phyloP scores from a whole-genome alignment of 2,797 vertebrate species.

The Simalia tracyae region DNA sequence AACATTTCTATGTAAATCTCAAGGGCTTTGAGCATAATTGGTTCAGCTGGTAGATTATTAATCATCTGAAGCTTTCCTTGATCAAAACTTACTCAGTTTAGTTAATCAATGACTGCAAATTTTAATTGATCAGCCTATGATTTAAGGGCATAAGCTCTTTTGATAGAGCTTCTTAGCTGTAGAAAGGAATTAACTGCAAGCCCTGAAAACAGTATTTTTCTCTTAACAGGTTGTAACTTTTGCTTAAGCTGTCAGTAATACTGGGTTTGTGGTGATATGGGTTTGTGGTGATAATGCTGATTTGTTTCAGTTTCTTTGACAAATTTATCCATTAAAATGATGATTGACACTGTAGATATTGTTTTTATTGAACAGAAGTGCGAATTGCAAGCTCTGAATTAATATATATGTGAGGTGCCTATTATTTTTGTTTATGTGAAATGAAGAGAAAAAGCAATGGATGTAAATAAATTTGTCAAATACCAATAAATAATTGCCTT shows the following conservation, averaged over 20 bases:
- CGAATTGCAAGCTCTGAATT: background rate
- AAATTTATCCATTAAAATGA: background rate
- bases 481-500: background rate
- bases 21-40: background rate
- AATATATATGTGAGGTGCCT: background rate
- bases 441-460: background rate
- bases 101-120: background rate
- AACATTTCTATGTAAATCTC: background rate
- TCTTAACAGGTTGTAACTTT: background rate
- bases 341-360: background rate
- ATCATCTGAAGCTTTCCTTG: constrained; percentile 10
- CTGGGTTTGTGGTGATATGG: background rate
- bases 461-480: background rate
- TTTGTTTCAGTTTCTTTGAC: background rate
- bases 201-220: background rate
- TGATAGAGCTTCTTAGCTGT: background rate
- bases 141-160: background rate
- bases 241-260: background rate
- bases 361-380: background rate
- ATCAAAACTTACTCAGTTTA: background rate
- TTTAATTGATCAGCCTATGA: constrained; percentile 8
- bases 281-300: background rate
- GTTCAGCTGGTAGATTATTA: constrained; percentile 11
- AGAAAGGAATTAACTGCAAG: background rate
- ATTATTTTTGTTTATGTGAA: background rate